phyloP scores from a whole-genome alignment of 1,140 invertebrate genomes.

The Marisa cornuarietis region DNA sequence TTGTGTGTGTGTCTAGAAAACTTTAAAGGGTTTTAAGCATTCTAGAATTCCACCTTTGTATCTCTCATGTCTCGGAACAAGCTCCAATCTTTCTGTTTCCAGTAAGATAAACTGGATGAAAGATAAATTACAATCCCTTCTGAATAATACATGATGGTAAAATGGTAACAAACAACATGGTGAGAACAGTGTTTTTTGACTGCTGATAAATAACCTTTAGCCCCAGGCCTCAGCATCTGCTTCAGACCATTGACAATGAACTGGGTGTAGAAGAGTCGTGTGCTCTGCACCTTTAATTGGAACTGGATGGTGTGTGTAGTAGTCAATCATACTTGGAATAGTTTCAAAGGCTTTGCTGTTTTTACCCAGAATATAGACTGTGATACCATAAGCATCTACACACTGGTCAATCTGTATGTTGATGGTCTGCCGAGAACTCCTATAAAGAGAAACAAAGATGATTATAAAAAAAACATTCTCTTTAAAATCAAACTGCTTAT shows the following conservation, averaged over 20 bases:
- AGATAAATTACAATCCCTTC: not conserved
- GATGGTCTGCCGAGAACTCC: conserved; percentile 16
- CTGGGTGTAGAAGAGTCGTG: conserved; percentile 90
- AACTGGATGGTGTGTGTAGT: conserved; percentile 90
- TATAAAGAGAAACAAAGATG: not conserved
- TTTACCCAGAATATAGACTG: conserved; percentile 67
- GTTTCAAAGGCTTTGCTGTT: conserved; percentile 89
- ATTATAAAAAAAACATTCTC: not conserved
- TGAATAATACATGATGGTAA: not conserved
- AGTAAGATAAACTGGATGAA: not conserved
- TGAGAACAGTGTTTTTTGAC: not conserved
- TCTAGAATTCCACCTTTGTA: too few relatives aligned
- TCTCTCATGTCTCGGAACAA: too few relatives aligned
- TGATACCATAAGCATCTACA: conserved; percentile 7
- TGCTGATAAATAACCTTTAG: not conserved
- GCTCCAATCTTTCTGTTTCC: not conserved
- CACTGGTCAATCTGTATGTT: conserved; percentile 36
- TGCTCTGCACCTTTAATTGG: conserved; percentile 94
- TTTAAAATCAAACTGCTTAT: not conserved
- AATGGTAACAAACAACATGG: not conserved
- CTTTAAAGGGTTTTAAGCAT: too few relatives aligned
- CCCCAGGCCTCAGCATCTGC: not conserved
- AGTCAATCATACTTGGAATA: conserved; percentile 91
- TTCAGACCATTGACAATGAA: conserved; percentile 32
- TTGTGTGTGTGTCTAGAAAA: too few relatives aligned